Base-by-base conservation (phyloP, 2,113 vertebrate species). In the Hypomesus transpacificus region DNA sequence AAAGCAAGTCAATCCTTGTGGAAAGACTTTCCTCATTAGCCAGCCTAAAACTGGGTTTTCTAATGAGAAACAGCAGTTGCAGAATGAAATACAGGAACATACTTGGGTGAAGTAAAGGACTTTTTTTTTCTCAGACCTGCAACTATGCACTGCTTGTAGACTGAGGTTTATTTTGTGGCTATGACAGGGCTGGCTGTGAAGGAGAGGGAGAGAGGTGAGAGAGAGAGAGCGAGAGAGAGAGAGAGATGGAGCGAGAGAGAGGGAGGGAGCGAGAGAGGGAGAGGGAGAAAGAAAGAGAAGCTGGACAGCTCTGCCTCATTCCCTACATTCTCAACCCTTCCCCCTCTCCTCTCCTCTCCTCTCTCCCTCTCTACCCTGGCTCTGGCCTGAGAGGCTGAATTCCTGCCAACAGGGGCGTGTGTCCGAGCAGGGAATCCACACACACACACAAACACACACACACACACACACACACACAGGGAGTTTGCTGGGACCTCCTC, bases 401-500 rank as follows among this genome's bases (percentile, higher is more conserved):
- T 81, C 69, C 56, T 75, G 71, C 83, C 76, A 81, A 54, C 57
- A 74, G 71, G 56, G 63, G 69, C 24, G 60, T 77, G 73, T 39
- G 21, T 67, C 59, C 54, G 56, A 34, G 61, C 51, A 24, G 53
- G 53, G 59, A 46, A 46, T 46, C 39, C 39, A 46, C 39, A 60
- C 64, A 28, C 77, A 74, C 56, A 68, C 59, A 51, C 9, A 60
- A 60, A 28, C 77, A 74, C 56, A 68, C 59, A 51, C 9, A 2
- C 7, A 46, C 1, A 65, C 75, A 78, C 69, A 46, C 65, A 60
- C 64, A 28, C 77, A 74, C 56, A 70, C 54, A 56, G 61, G 65
- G 69, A 70, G 74, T 75, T 78, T 67, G 20, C 67, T 71, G 74
- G 61, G 79, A 78, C 75, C 69, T 71, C 69, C 70, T 75, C 62